phyloP scores from a whole-genome alignment of 2,113 vertebrate genomes.

The Dicaeum eximium region DNA sequence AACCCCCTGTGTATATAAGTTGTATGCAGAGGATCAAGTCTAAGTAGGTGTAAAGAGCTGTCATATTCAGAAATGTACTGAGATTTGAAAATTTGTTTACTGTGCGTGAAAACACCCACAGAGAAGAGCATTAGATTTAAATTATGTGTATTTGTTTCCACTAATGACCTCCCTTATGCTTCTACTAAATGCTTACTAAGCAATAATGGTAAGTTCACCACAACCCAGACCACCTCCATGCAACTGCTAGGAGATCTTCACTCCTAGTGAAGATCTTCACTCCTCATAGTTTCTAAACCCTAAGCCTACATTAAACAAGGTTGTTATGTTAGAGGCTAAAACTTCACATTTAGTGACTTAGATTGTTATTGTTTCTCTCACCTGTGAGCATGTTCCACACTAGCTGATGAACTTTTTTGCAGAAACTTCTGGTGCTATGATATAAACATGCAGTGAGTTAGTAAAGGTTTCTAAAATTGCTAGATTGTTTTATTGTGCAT shows the following conservation, averaged over 20 bases:
- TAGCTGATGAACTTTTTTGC: background rate
- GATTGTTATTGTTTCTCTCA: background rate
- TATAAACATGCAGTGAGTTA: background rate
- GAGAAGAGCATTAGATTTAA: background rate
- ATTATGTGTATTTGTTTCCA: background rate
- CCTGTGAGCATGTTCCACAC: background rate
- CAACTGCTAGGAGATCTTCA: background rate
- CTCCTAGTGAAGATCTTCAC: no score
- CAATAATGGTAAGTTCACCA: background rate
- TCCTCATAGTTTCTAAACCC: background rate
- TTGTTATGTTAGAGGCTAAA: background rate
- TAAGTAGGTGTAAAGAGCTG: background rate
- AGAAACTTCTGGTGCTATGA: background rate
- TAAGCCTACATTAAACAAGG: background rate
- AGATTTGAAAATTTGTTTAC: slow-evolving; percentile 4
- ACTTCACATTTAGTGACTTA: background rate
- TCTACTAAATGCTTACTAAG: background rate
- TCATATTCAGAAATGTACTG: background rate
- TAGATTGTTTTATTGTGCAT: background rate
- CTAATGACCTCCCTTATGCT: background rate
- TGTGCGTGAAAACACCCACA: background rate
- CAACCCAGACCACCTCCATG: background rate
- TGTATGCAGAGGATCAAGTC: background rate
- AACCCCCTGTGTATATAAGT: background rate
- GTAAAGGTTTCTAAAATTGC: background rate